phyloP scores from a whole-genome alignment of 2,888 invertebrate genomes.

The Hecatera dysodea region DNA sequence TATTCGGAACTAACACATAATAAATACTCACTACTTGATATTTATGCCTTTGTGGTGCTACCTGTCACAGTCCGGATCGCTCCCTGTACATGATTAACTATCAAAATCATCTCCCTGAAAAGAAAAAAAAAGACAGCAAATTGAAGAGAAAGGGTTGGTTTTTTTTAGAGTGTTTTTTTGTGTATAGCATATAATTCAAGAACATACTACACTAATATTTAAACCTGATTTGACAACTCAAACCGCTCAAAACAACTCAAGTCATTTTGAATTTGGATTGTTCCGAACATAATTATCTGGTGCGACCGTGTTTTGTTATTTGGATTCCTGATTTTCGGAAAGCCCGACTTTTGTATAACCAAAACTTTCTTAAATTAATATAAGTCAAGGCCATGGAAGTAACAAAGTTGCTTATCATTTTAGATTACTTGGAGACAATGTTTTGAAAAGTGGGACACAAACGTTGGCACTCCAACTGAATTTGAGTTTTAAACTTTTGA shows the following conservation, averaged over 20 bases:
- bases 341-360: background rate
- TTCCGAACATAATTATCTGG: background rate
- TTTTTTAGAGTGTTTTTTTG: too few relatives aligned
- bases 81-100: too few relatives aligned
- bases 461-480: background rate
- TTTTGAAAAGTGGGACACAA: constrained; percentile 20
- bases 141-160: too few relatives aligned
- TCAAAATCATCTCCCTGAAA: too few relatives aligned
- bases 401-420: constrained; percentile 19
- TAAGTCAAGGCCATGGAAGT: background rate
- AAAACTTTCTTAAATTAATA: constrained; percentile 32
- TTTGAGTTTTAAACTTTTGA: constrained; percentile 1
- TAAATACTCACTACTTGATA: too few relatives aligned
- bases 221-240: background rate
- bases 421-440: constrained; percentile 6
- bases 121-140: too few relatives aligned
- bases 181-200: too few relatives aligned
- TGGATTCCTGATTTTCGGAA: constrained; percentile 1
- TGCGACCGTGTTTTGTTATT: background rate
- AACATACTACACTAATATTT: too few relatives aligned
- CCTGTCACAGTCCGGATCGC: too few relatives aligned
- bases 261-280: constrained; percentile 9
- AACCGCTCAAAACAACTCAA: background rate
- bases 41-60: too few relatives aligned
- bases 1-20: too few relatives aligned